Evolutionary conservation across 2,113 vertebrate species (phyloP).

Genomic region (Larimichthys polyactis): DNA sequence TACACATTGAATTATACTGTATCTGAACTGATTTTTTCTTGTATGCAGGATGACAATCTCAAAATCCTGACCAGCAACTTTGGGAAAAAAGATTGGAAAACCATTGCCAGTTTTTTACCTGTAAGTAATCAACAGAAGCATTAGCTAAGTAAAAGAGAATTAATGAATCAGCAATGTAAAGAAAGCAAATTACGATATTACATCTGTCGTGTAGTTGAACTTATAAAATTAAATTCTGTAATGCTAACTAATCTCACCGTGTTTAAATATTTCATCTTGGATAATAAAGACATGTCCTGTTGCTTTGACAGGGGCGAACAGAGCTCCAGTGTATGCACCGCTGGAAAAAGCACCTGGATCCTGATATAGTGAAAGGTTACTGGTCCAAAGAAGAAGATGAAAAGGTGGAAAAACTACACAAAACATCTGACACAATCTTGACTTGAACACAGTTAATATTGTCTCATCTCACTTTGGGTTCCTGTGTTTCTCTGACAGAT

Average conservation of each 20-base stretch:
- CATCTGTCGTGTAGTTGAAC: not conserved
- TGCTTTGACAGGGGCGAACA: conserved; percentile 87
- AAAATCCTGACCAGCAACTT: conserved; percentile 89
- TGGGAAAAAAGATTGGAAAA: conserved; percentile 92
- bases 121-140: conserved; percentile 83
- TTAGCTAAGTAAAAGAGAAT: not conserved
- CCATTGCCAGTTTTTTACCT: conserved; percentile 90
- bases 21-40: conserved; percentile 22
- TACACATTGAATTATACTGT: not conserved
- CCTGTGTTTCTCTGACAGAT: conserved; percentile 82
- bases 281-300: conserved; percentile 9
- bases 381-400: conserved; percentile 97
- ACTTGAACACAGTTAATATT: not conserved
- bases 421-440: not conserved
- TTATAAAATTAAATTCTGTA: not conserved
- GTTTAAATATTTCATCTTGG: not conserved
- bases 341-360: conserved; percentile 90
- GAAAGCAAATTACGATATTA: not conserved
- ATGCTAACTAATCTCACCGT: not conserved
- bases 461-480: not conserved
- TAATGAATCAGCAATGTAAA: not conserved
- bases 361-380: conserved; percentile 88
- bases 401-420: conserved; percentile 81
- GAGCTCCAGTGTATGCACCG: conserved; percentile 90
- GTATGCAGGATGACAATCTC: conserved; percentile 90